A percentile compares a stretch with the other conserved stretches of the same genome.
phyloP scores from a whole-genome alignment of 2,113 vertebrate genomes.

The Cavia aperea region DNA sequence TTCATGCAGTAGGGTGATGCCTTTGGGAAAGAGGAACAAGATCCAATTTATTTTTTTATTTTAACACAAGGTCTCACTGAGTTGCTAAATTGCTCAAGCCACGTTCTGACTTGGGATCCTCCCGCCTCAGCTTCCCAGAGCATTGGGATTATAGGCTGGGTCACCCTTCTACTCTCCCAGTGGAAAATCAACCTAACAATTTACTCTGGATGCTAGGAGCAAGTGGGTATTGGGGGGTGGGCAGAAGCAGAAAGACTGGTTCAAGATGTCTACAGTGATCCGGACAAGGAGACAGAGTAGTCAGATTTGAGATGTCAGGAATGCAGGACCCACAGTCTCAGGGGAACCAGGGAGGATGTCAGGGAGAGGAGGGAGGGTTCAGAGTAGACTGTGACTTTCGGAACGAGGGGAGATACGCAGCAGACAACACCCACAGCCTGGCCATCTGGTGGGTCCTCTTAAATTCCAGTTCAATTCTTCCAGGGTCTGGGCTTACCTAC shows the following conservation, averaged over 20 bases:
- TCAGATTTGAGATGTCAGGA: not conserved
- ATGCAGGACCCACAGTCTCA: not conserved
- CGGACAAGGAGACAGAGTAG: not conserved
- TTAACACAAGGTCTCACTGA: not conserved
- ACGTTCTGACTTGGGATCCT: not conserved
- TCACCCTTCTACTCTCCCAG: not conserved
- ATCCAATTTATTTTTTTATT: not conserved
- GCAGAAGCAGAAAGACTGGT: not conserved
- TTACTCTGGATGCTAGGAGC: not conserved
- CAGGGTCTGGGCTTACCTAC: not conserved
- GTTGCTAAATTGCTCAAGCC: not conserved
- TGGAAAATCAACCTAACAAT: not conserved
- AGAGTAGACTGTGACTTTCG: not conserved
- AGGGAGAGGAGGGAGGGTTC: not conserved
- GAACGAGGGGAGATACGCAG: not conserved
- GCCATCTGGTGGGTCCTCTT: not conserved
- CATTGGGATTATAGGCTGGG: not conserved
- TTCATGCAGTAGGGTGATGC: rapidly evolving
- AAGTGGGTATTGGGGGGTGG: rapidly evolving
- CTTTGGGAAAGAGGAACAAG: not conserved
- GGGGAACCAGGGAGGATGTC: too few relatives aligned
- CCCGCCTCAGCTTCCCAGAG: not conserved
- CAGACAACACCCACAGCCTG: not conserved
- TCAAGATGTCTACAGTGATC: not conserved
- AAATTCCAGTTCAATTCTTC: not conserved